Conservation (phyloP, 2,888 invertebrate genomes). For the Drosophila lacicola region DNA sequence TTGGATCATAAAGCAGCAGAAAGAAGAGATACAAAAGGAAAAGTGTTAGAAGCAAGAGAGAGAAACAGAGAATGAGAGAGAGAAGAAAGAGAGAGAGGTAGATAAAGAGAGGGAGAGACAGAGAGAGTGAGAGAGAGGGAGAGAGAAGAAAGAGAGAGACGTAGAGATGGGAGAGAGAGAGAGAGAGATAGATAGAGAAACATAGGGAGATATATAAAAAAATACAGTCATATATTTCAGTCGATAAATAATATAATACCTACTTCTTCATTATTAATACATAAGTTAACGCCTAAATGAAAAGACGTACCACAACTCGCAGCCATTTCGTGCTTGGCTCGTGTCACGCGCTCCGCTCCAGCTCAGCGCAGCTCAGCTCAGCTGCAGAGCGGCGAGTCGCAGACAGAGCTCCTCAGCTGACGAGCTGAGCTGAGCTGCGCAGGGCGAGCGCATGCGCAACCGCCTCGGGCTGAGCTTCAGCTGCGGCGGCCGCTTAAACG, state of each 20-base stretch:
- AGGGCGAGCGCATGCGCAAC: constrained; percentile 63
- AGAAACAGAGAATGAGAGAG: neutral
- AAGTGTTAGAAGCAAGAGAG: neutral
- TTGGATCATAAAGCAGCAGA: too few relatives aligned
- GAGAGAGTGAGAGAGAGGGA: neutral
- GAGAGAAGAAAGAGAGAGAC: neutral
- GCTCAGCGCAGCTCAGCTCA: neutral
- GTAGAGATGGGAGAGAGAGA: neutral
- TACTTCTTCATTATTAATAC: too few relatives aligned
- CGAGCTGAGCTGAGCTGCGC: constrained; percentile 8
- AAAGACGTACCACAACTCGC: too few relatives aligned
- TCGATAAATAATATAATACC: too few relatives aligned
- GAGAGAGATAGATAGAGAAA: neutral
- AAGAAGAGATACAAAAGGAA: too few relatives aligned
- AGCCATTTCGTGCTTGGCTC: constrained; percentile 5
- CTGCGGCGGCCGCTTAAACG: neutral
- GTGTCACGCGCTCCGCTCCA: constrained; percentile 47
- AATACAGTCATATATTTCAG: too few relatives aligned
- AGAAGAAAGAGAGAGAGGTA: neutral
- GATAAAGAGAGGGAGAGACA: neutral
- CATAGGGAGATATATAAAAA: too few relatives aligned
- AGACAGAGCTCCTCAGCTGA: constrained; percentile 17
- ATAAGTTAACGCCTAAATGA: too few relatives aligned
- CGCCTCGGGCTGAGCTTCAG: constrained; percentile 22
- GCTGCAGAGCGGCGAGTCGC: constrained; percentile 10